Evolutionary conservation across 2,888 invertebrate genomes (phyloP).

Genomic region (Eudemis profundana): DNA sequence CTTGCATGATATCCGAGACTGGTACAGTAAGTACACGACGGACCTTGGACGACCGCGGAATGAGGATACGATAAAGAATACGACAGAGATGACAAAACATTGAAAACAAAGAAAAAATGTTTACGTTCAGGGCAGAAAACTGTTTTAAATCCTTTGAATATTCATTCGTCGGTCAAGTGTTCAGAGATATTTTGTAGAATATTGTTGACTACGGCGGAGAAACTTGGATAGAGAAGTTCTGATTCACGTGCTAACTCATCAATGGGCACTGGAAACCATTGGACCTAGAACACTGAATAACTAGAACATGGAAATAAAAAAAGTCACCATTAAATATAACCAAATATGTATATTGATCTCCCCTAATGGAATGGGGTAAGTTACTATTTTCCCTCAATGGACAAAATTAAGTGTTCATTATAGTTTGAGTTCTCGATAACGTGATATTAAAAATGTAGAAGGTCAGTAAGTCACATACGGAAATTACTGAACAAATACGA

Average conservation of each 20-base stretch:
- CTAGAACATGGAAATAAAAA: too few species aligned
- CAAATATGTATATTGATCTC: not conserved
- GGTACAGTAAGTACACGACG: not conserved
- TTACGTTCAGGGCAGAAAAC: not conserved
- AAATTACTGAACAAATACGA: constrained; percentile 22
- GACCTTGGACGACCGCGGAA: constrained; percentile 16
- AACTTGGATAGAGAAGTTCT: not conserved
- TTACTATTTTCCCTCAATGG: not conserved
- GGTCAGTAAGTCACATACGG: constrained; percentile 29
- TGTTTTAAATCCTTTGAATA: not conserved
- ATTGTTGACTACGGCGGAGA: not conserved
- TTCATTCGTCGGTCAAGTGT: too few species aligned
- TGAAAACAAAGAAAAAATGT: not conserved
- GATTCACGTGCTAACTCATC: too few species aligned
- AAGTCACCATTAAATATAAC: not conserved
- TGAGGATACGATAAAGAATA: constrained; percentile 14
- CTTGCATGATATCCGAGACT: constrained; percentile 20
- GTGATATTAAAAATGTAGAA: constrained; percentile 12
- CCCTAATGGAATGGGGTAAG: not conserved
- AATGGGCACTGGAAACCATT: too few species aligned
- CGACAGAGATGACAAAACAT: constrained; percentile 2
- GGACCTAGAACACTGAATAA: too few species aligned
- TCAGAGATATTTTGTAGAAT: too few species aligned
- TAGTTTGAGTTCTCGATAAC: not conserved
- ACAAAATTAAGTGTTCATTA: not conserved